Conservation (phyloP, 1,140 invertebrate genomes). For the Drosophila micromelanica region DNA sequence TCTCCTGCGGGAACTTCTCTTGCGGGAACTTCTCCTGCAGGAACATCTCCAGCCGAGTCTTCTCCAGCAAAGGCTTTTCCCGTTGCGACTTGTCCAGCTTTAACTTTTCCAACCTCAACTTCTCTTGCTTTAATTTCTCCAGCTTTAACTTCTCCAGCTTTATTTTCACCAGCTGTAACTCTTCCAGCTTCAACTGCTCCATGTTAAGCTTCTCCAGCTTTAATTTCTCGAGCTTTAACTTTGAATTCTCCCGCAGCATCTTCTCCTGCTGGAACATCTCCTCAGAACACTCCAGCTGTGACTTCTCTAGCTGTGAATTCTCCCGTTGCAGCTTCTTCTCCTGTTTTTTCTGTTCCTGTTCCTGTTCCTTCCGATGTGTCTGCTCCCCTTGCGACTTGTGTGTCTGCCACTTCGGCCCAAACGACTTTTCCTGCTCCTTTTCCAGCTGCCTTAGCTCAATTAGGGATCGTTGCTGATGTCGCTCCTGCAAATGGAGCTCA, state of each 20-base stretch:
- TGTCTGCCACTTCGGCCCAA: not conserved
- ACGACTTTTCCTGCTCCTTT: not conserved
- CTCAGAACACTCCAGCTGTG: not conserved
- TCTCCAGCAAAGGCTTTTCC: no score
- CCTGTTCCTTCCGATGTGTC: not conserved
- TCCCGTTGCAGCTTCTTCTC: not conserved
- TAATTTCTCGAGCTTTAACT: no score
- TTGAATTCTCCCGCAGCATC: no score
- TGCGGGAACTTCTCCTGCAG: no score
- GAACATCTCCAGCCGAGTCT: no score
- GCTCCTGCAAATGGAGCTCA: not conserved
- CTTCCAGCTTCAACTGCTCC: no score
- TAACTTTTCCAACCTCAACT: not conserved
- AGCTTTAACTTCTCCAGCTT: not conserved
- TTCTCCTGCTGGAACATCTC: not conserved
- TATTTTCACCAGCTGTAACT: no score
- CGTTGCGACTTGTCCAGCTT: no score
- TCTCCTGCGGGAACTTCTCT: no score
- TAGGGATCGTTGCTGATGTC: not conserved
- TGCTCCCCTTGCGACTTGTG: not conserved
- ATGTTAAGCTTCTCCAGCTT: no score
- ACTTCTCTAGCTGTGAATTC: not conserved
- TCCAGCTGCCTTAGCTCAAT: no score
- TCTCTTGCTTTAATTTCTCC: not conserved
- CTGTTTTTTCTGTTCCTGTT: not conserved